These are phyloP conservation scores for Eulacestoma nigropectus DNA, from an alignment of 2,113 vertebrate genomes.

Conservation along the genomic window DNA sequence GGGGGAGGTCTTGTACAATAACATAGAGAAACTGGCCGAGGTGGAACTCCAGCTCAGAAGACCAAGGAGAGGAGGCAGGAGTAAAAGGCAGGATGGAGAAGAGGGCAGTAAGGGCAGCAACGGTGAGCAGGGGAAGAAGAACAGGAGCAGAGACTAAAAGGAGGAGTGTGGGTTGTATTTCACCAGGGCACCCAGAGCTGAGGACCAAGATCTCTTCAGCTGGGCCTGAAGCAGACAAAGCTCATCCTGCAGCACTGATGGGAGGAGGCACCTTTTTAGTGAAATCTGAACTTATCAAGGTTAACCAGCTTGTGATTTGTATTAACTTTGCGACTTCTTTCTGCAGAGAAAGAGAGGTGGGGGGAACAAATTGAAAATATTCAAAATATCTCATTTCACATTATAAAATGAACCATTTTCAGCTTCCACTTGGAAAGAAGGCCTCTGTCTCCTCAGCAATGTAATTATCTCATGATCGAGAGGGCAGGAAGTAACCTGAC, in stretches of 20 bases:
- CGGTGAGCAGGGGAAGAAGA: neutral
- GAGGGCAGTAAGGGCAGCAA: neutral
- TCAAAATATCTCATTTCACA: neutral
- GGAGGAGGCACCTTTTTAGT: neutral
- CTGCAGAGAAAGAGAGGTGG: neutral
- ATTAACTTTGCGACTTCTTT: neutral
- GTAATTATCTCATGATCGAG: neutral
- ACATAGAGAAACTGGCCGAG: neutral
- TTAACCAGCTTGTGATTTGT: neutral
- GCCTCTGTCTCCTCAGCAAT: neutral
- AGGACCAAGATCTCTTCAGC: neutral
- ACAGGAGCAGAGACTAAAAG: neutral
- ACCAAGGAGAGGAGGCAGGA: neutral
- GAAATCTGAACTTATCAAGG: neutral
- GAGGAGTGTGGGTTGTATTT: neutral
- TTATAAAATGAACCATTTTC: neutral
- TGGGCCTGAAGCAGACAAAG: neutral
- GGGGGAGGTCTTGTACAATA: fast-evolving
- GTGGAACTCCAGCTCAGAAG: neutral
- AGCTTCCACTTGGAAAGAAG: neutral
- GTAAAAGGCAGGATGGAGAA: neutral
- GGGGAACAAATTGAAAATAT: neutral
- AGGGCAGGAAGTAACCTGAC: neutral
- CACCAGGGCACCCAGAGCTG: neutral
- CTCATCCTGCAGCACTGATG: neutral